Conservation (phyloP, 2,113 vertebrate genomes). For the Nibea coibor region DNA sequence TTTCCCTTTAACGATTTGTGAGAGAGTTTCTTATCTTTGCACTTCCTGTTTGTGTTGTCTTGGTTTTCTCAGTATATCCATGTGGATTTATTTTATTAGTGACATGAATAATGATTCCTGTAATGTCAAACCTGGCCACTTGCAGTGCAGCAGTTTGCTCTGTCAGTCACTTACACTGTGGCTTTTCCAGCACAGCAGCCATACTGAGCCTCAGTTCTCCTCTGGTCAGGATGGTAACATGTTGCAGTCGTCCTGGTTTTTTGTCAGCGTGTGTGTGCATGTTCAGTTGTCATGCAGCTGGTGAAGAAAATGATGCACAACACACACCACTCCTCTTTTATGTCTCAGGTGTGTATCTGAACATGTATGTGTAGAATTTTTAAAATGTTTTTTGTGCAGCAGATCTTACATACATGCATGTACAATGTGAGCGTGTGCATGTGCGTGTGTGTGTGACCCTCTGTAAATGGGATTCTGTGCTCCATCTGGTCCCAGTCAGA, state of each 20-base stretch:
- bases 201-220: neutral
- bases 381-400: neutral
- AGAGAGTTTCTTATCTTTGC: neutral
- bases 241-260: neutral
- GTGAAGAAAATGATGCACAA: slow-evolving; percentile 66
- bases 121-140: neutral
- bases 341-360: slow-evolving; percentile 68
- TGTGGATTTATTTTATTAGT: neutral
- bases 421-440: slow-evolving; percentile 77
- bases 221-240: neutral
- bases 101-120: neutral
- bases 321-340: slow-evolving; percentile 44
- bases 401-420: neutral
- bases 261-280: slow-evolving; percentile 9
- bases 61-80: neutral
- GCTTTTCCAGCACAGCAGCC: neutral
- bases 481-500: slow-evolving; percentile 88
- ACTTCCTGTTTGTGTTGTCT: neutral
- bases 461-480: slow-evolving; percentile 84
- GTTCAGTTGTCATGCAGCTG: slow-evolving; percentile 72
- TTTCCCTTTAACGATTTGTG: neutral
- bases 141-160: neutral
- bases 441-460: slow-evolving; percentile 79
- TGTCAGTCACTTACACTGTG: neutral
- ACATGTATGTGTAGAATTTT: slow-evolving; percentile 39